Conservation (phyloP, 2,113 vertebrate species). For the Indicator maculatus region DNA sequence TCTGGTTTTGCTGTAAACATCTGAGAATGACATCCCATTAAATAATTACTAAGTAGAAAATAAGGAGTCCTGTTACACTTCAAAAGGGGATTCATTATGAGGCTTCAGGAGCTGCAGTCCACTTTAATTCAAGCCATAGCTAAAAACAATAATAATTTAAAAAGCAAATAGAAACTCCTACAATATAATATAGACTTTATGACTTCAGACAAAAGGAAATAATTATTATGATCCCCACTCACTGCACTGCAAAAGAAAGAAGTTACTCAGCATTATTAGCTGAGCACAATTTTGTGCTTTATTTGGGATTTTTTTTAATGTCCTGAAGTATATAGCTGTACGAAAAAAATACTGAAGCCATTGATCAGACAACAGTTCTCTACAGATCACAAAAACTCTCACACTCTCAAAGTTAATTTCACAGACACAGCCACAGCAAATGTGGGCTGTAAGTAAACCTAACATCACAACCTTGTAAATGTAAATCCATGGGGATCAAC, state of each 20-base stretch:
- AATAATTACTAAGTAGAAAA: not conserved
- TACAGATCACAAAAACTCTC: not conserved
- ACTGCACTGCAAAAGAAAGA: not conserved
- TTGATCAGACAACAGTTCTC: not conserved
- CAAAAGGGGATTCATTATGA: not conserved
- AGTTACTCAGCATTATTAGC: not conserved
- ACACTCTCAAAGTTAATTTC: not conserved
- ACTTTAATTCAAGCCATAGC: not conserved
- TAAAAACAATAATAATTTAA: not conserved
- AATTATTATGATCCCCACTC: not conserved
- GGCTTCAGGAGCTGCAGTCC: not conserved
- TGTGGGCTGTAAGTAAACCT: rapidly evolving
- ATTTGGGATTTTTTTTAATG: not conserved
- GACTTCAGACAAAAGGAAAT: not conserved
- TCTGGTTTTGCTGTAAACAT: not conserved
- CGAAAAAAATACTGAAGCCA: not conserved
- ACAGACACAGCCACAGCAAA: not conserved
- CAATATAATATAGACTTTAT: not conserved
- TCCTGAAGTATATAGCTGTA: not conserved
- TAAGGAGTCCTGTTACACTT: not conserved
- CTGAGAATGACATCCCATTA: not conserved
- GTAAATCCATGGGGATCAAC: not conserved
- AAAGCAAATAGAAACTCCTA: not conserved
- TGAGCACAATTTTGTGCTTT: not conserved
- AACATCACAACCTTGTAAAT: not conserved